Percentiles rank a stretch among this genome's conserved stretches.
Evolutionary conservation across 2,888 invertebrate genomes (phyloP).

Genomic region (Acrobeloides nanus): DNA sequence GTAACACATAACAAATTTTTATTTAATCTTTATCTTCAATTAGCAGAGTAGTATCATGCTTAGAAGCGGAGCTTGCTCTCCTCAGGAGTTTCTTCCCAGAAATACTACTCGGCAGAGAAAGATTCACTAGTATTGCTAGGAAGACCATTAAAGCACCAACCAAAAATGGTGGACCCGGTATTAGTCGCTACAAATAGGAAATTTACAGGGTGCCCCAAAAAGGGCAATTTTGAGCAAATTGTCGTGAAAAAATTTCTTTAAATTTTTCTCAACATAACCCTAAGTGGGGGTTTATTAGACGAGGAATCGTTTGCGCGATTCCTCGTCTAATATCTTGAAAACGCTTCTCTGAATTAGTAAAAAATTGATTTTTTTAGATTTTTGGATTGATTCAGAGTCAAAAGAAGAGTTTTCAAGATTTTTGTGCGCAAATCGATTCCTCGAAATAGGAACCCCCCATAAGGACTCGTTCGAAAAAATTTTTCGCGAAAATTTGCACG

Average conservation of each 20-base stretch:
- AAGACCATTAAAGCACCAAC: conserved; percentile 93
- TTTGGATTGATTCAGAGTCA: too few relatives aligned
- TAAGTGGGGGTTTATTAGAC: not conserved
- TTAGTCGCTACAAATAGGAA: conserved; percentile 56
- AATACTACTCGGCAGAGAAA: conserved; percentile 31
- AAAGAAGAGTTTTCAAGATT: too few relatives aligned
- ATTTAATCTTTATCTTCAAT: conserved; percentile 18
- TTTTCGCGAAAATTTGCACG: too few relatives aligned
- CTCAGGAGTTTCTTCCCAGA: conserved; percentile 15
- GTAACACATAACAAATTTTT: too few relatives aligned
- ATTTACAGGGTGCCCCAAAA: too few relatives aligned
- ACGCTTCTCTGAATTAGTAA: too few relatives aligned
- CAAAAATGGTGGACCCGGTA: conserved; percentile 96
- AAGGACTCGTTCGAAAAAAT: too few relatives aligned
- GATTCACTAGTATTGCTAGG: conserved; percentile 76
- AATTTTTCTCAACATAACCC: not conserved
- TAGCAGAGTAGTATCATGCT: conserved; percentile 12
- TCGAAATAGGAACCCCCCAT: too few relatives aligned
- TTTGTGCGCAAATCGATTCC: too few relatives aligned
- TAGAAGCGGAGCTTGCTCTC: conserved; percentile 3
- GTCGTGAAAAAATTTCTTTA: conserved; percentile 1
- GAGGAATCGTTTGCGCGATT: not conserved
- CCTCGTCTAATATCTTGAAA: not conserved
- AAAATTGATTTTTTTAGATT: too few relatives aligned
- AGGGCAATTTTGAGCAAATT: conserved; percentile 1